Base-by-base conservation (phyloP, 2,888 invertebrate genomes). In the Nezara viridula region DNA sequence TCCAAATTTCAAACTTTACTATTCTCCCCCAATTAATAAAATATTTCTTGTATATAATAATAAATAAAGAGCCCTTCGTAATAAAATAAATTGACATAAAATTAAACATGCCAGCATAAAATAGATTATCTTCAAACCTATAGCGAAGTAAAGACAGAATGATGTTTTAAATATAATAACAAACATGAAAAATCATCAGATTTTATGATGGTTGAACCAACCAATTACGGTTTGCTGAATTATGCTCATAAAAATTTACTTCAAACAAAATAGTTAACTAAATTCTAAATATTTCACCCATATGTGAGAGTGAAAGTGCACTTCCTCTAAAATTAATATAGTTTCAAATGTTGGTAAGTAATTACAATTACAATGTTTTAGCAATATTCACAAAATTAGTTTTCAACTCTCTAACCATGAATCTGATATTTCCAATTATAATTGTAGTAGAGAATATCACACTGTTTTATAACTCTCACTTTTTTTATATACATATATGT, bases 281-380 rank as follows among this genome's bases (percentile, higher is more conserved):
- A 24, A 81, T 77, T 16, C 44, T 81, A 44, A 81, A 81, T 81
- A 81, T 81, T 44, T 81, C n/a, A 81, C 44, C 44, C n/a, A 81
- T 27, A 77, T 24, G 19, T 44, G 24, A 81, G 12, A 44, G 24
- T 81, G 81, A 81, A 77, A 81, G 44, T 77, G 77, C 81, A 81
- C 81, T 81, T 81, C 0, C 40, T 77, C 81, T 24, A 81, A 81
- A 81, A 81, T 81, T 44, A 81, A 12, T 81, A 4, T 81, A 44
- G 44, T 44, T 32, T 10, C 40, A 77, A 27, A 9, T 37, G 37
- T 37, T 37, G 21, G 19, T 73, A 37, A 37, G n/a, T 3, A 81
- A 44, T n/a, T 12, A 7, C 9, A 44, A 37, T 77, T 37, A 77
- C 37, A 77, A 77, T 77, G 40, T 40, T 40, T 14, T 40, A 77